Conservation (phyloP, 2,888 invertebrate species). For the Netelia virgata region DNA sequence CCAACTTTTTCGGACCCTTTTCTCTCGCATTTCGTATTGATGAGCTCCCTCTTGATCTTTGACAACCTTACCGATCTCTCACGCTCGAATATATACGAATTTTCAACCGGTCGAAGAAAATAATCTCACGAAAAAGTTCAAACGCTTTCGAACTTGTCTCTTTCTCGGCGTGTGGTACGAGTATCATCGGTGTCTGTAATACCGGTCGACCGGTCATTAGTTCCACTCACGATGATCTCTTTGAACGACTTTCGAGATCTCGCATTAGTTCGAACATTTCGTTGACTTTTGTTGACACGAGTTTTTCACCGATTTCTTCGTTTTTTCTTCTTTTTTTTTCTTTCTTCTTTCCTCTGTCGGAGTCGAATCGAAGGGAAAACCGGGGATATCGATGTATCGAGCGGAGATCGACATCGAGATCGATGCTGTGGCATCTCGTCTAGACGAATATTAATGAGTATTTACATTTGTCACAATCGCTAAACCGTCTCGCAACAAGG, state of each 20-base stretch:
- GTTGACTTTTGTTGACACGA: constrained; percentile 53
- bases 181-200: constrained; percentile 28
- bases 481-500: not conserved
- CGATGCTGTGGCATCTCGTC: constrained; percentile 47
- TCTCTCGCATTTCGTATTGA: constrained; percentile 37
- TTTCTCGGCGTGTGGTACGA: not conserved
- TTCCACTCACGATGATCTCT: constrained; percentile 20
- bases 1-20: constrained; percentile 17
- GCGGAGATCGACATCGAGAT: constrained; percentile 53
- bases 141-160: constrained; percentile 22
- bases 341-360: not conserved
- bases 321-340: not conserved
- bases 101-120: not conserved
- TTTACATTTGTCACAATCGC: constrained; percentile 38
- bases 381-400: constrained; percentile 23
- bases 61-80: constrained; percentile 62
- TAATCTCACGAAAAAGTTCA: constrained; percentile 21
- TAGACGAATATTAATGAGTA: constrained; percentile 61
- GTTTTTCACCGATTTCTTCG: constrained; percentile 50
- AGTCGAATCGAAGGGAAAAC: not conserved
- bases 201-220: constrained; percentile 31
- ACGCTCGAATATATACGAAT: constrained; percentile 44
- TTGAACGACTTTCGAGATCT: constrained; percentile 7
- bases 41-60: constrained; percentile 46
- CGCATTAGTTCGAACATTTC: constrained; percentile 24